Evolutionary conservation across 1,140 invertebrate genomes (phyloP), one percentile per base, ranked within the genome.

Genomic region (Trichonephila clavata): DNA sequence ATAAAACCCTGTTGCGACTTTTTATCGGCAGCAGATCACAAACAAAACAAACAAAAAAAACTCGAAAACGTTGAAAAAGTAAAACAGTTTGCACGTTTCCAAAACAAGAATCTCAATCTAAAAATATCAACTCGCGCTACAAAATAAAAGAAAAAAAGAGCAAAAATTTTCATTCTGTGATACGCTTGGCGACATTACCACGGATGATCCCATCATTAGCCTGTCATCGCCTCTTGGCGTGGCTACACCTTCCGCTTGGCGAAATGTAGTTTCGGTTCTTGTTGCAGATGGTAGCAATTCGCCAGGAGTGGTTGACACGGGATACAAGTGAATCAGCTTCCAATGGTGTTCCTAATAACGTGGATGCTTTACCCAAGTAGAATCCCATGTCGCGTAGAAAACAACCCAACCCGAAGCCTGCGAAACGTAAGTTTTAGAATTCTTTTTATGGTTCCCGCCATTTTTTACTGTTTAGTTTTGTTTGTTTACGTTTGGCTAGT

Each of bases 381-480:
- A 81, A 65, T 83, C 81, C 50, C 80, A 92, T 92, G 90, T 92
- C 90, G 77, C 90, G 90, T 77, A 83, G 90, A 84, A 92, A 92
- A 92, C 90, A 92, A 84, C 27, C 81, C 57, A 92, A 92, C 61
- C 90, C 90, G 21, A 92, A 92, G 81, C 90, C 90, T n/a, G 57
- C 90, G 50, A 92, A 92, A 92, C 77, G 90, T 92, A 68, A 92
- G 90, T 84, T 7, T 10, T n/a, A 24, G 5, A 24, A n/a, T n/a
- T 68, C 13, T 24, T 27, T 24, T 68, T 68, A 10, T 8, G 0
- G 10, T 13, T 68, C 13, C 65, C 13, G 24, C 24, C 21, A 24
- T n/a, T 68, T 24, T 68, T 13, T 14, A 68, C 21, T 21, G 20
- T 18, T 63, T 63, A 5, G n/a, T 63, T 63, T 63, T 63, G 5